phyloP scores from a whole-genome alignment of 2,888 invertebrate species.

The Drosophila emarginata region DNA sequence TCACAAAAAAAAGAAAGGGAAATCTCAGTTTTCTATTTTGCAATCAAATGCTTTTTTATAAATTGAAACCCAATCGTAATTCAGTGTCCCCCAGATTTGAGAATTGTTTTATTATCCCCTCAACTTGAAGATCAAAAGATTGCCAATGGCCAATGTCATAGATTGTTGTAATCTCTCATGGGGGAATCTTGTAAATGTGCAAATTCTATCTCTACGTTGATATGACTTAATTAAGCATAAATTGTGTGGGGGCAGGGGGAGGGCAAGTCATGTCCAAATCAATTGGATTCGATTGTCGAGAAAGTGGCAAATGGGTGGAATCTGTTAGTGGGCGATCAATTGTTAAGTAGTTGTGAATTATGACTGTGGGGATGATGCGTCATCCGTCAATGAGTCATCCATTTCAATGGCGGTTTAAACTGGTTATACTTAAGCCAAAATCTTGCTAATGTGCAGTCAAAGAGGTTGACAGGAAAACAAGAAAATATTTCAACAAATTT shows the following conservation, averaged over 20 bases:
- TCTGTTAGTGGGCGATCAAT: slow-evolving; percentile 32
- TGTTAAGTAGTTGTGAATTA: background rate
- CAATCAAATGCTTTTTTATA: slow-evolving; percentile 28
- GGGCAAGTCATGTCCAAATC: slow-evolving; percentile 38
- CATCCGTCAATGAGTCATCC: slow-evolving; percentile 37
- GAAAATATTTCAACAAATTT: background rate
- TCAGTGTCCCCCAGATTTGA: background rate
- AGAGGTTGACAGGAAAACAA: slow-evolving; percentile 15
- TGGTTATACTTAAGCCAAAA: slow-evolving; percentile 50
- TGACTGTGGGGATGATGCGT: slow-evolving; percentile 8
- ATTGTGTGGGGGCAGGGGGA: slow-evolving; percentile 34
- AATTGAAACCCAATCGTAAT: background rate
- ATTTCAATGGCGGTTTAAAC: slow-evolving; percentile 43
- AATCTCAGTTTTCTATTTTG: slow-evolving; percentile 5
- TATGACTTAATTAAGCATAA: slow-evolving; percentile 68
- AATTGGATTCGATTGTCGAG: slow-evolving; percentile 24
- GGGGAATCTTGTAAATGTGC: background rate
- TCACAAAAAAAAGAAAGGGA: background rate
- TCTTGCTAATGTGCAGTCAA: slow-evolving; percentile 4
- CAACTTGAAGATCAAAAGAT: background rate
- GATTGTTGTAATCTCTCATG: slow-evolving; percentile 21
- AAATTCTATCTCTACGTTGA: background rate
- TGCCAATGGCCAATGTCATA: background rate
- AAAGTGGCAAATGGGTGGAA: slow-evolving; percentile 13
- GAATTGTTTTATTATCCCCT: background rate